phyloP scores from a whole-genome alignment of 2,113 vertebrate species.

The Clarias magur region DNA sequence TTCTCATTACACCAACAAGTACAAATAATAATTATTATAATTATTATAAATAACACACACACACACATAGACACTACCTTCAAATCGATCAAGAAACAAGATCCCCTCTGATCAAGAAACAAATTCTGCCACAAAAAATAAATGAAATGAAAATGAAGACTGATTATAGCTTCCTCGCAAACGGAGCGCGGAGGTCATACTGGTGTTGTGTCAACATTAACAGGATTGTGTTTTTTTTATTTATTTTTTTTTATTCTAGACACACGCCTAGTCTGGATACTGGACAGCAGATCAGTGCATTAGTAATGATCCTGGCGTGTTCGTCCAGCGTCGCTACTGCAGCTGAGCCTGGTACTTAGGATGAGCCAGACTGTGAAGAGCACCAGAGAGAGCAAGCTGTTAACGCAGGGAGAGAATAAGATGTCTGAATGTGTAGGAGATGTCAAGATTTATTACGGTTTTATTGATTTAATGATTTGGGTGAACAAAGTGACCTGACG shows the following conservation, averaged over 20 bases:
- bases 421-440: conserved; percentile 8
- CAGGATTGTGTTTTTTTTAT: neutral
- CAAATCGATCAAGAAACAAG: no score
- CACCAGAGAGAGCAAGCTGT: neutral
- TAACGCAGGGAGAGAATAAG: neutral
- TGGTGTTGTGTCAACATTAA: neutral
- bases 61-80: neutral
- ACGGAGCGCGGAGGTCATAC: neutral
- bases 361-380: neutral
- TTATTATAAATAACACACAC: neutral
- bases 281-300: no score
- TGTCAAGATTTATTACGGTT: conserved; percentile 17
- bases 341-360: neutral
- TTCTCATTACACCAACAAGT: no score
- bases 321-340: neutral
- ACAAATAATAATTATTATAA: neutral
- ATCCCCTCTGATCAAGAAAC: neutral
- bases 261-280: neutral
- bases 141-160: neutral
- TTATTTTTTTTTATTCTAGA: neutral
- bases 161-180: neutral
- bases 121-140: neutral
- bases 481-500: conserved; percentile 2
- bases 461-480: conserved; percentile 32
- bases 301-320: neutral